phyloP scores from a whole-genome alignment of 2,888 invertebrate genomes.

The Plutella xylostella region DNA sequence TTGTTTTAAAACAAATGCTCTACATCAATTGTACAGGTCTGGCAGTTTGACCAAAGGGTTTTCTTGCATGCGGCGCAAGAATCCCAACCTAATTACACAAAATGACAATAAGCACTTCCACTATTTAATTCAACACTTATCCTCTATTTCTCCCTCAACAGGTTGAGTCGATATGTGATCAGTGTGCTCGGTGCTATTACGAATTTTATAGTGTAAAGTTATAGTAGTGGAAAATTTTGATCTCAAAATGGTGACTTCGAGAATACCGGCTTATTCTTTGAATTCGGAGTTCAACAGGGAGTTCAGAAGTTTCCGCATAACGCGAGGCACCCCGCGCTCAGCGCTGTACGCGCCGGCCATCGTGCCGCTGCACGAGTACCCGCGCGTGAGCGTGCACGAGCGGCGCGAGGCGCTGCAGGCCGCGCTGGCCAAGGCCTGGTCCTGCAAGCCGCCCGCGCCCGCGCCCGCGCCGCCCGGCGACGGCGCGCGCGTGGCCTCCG shows the following conservation, averaged over 20 bases:
- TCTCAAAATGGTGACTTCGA: constrained; percentile 73
- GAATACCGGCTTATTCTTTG: constrained; percentile 72
- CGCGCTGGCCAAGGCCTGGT: constrained; percentile 63
- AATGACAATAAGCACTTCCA: no score
- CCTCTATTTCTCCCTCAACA: constrained; percentile 26
- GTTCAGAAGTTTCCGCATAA: constrained; percentile 70
- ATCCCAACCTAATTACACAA: no score
- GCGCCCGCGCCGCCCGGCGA: constrained; percentile 50
- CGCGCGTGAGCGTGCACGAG: constrained; percentile 68
- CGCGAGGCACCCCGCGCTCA: constrained; percentile 61
- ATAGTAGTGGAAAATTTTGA: constrained; percentile 54
- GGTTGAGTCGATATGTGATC: constrained; percentile 67
- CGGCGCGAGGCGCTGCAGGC: constrained; percentile 63
- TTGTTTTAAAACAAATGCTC: no score
- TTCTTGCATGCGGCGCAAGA: no score
- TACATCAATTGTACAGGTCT: no score
- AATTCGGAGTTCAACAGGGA: constrained; percentile 73
- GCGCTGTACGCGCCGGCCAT: constrained; percentile 65
- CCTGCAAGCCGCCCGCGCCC: constrained; percentile 58
- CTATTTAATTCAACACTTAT: constrained; percentile 46
- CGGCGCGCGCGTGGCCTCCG: constrained; percentile 46
- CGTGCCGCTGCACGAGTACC: constrained; percentile 72
- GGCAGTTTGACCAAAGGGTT: no score
- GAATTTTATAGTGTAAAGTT: constrained; percentile 45
- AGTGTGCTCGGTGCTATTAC: constrained; percentile 56